Base-by-base conservation (phyloP, 2,113 vertebrate species). In the Eupsittula cactorum region DNA sequence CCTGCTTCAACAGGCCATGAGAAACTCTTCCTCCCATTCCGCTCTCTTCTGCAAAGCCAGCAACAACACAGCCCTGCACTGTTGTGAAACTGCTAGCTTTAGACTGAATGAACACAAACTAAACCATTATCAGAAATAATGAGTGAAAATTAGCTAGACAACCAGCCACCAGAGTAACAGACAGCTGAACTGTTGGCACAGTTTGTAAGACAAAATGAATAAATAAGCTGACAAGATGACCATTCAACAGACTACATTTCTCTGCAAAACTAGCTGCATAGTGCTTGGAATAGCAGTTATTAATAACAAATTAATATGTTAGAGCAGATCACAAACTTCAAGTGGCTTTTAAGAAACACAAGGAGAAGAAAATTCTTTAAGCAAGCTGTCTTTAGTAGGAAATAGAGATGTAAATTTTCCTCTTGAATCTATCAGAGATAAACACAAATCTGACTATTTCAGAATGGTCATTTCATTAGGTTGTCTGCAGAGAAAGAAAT, bases 61-160 rank as follows among this genome's bases (percentile, higher is more conserved):
- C 41, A 71, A 73, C 69, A 82, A 75, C 64, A 86, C 44, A 92
- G 75, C 71, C 63, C 68, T 16, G 82, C 46, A n/a, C 53, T 93
- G 78, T 74, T 82, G 42, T 69, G 46, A 59, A 96, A 88, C 46
- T 35, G 49, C 42, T 53, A 63, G 46, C 64, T 88, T 74, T 65
- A 82, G 37, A 82, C 28, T 76, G 70, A 82, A 87, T 47, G 70
- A 73, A 65, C 46, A 79, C 85, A 82, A 93, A 93, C 80, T 49
- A 88, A 92, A 64, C 25, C 87, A 83, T 86, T 93, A 86, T 64
- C 42, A 93, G 79, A 90, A 91, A 91, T 52, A 92, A 91, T 78
- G 68, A 90, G 7, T 60, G 71, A 86, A 90, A 95, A 95, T 91
- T 49, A 96, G 75, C 82, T 63, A 88, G 81, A 64, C 47, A 87